phyloP scores from a whole-genome alignment of 2,113 vertebrate species.

The Cynoglossus semilaevis region DNA sequence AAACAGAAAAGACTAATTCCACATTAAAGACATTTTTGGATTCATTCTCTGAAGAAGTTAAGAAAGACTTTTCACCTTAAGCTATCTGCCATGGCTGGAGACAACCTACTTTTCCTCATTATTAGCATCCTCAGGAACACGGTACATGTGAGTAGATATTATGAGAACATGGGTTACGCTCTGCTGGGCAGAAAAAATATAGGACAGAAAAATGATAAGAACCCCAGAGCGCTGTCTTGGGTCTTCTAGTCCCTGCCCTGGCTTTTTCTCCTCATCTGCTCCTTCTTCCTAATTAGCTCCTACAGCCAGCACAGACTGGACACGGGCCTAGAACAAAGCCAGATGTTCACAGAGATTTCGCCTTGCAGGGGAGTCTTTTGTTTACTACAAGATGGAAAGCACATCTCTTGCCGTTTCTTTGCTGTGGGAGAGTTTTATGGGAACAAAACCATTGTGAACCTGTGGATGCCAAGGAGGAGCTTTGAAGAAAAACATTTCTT shows the following conservation, averaged over 20 bases:
- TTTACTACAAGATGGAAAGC: slow-evolving; percentile 74
- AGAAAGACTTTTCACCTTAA: too few relatives aligned
- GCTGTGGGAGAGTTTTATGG: slow-evolving; percentile 52
- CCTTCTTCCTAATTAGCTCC: slow-evolving; percentile 74
- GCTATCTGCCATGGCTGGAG: too few relatives aligned
- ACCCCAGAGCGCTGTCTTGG: slow-evolving; percentile 55
- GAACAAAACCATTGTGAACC: slow-evolving; percentile 22
- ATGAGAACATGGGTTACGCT: slow-evolving; percentile 58
- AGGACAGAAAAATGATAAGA: neutral
- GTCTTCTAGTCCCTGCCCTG: slow-evolving; percentile 55
- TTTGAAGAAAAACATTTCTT: slow-evolving; percentile 14
- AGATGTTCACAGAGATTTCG: slow-evolving; percentile 74
- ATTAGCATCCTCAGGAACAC: too few relatives aligned
- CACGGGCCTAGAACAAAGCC: slow-evolving; percentile 68
- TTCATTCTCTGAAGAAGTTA: too few relatives aligned
- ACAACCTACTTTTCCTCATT: too few relatives aligned
- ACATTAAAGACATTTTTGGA: too few relatives aligned
- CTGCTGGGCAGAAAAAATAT: slow-evolving; percentile 35
- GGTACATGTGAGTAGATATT: slow-evolving; percentile 30
- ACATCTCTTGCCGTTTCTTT: slow-evolving; percentile 54
- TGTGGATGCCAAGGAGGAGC: slow-evolving; percentile 31
- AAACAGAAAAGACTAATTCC: too few relatives aligned
- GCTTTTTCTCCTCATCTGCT: slow-evolving; percentile 66
- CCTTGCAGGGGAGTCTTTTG: slow-evolving; percentile 66
- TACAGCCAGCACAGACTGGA: slow-evolving; percentile 65